A percentile compares a stretch with the other conserved stretches of the same genome.
These are phyloP conservation scores for Dinoponera quadriceps DNA, from an alignment of 1,140 invertebrate species.

Conservation along the genomic window DNA sequence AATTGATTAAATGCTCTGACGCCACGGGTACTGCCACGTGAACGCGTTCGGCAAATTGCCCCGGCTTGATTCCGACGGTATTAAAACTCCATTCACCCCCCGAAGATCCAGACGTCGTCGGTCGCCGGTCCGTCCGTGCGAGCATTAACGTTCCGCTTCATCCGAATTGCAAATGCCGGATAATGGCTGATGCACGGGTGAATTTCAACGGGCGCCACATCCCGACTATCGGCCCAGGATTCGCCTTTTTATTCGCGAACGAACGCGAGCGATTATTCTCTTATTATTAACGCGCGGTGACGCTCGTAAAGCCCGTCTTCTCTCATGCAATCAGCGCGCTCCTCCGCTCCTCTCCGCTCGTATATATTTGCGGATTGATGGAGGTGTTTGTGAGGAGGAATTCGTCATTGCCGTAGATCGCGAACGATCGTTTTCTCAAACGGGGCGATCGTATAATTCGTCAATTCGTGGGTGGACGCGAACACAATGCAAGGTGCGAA, in stretches of 20 bases:
- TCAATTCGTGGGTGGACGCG: not conserved
- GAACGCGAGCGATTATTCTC: too few species aligned
- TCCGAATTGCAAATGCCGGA: constrained; percentile 69
- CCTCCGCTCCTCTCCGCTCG: not conserved
- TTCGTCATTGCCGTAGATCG: not conserved
- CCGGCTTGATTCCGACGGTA: constrained; percentile 37
- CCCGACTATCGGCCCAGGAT: not conserved
- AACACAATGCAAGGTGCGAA: not conserved
- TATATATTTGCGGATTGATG: not conserved
- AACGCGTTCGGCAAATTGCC: constrained; percentile 20
- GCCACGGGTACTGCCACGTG: not conserved
- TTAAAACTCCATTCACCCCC: not conserved
- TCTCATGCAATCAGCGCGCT: not conserved
- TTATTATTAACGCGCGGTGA: constrained; percentile 6
- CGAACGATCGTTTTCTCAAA: not conserved
- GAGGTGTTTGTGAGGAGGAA: not conserved
- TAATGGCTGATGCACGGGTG: constrained; percentile 49
- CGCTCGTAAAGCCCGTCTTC: not conserved
- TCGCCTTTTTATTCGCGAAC: not conserved
- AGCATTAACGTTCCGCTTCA: constrained; percentile 52
- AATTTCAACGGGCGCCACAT: constrained; percentile 51
- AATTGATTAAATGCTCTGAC: constrained; percentile 57
- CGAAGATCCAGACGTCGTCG: not conserved
- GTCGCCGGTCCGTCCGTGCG: constrained; percentile 26
- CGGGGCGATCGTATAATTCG: not conserved